Base-by-base conservation (phyloP, 2,797 vertebrate genomes). In the Hippopotamyrus pictus region DNA sequence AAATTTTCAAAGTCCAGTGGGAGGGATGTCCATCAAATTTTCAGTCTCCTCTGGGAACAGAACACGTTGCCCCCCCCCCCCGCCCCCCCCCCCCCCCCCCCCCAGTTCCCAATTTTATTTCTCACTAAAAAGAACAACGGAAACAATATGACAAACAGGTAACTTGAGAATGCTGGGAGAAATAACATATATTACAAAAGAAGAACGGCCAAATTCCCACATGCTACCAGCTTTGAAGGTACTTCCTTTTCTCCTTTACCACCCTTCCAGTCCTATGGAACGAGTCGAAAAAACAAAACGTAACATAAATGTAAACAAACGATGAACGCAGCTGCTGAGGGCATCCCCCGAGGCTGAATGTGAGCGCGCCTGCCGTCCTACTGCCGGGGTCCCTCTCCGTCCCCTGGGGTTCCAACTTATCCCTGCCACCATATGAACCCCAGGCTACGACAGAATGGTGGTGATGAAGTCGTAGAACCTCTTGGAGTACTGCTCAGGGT, bases 401-500 rank as follows among this genome's bases (percentile, higher is more conserved):
- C 88, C 57, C 57, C n/a, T 50, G 57, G 29, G 22, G 46, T 73
- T 79, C 46, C 87, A 14, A 46, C 90, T 87, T 88, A 73, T 89
- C 17, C 59, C 79, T 89, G 19, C n/a, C 62, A 62, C 89, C 62
- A 46, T 84, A 85, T 62, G 87, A 62, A 25, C 33, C 14, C 65
- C 89, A 93, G 95, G 97, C 97, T 99, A 99, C 96, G 98, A 98
- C 95, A 99, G 96, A 95, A 99, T 99, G 95, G 97, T 98, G 95
- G 97, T 97, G 95, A 99, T 99, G 97, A 99, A 99, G 95, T 99
- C 99, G 92, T 99, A 97, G 97, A 99, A 99, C 95, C 99, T 97
- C 96, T 99, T 99, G 91, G 98, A 99, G 97, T 99, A 99, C 96
- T 99, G 99, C 96, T 99, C 99, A 0, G 99, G 98, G 93, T 99